phyloP scores from a whole-genome alignment of 1,140 invertebrate genomes.

The Sarcophaga peregrina region DNA sequence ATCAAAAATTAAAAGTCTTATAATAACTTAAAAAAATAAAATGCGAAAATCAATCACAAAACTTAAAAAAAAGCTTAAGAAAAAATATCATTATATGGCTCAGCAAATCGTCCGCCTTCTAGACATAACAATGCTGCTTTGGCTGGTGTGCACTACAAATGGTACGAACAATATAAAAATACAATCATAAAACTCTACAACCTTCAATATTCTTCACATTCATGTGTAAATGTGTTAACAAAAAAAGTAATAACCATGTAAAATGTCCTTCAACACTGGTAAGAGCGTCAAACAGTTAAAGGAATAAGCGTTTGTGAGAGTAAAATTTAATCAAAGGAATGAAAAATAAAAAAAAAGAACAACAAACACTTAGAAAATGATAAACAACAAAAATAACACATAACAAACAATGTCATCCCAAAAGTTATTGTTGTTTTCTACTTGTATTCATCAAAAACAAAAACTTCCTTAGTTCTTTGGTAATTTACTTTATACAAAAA shows the following conservation, averaged over 20 bases:
- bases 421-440: constrained; percentile 9
- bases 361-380: neutral
- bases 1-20: constrained; percentile 51
- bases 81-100: constrained; percentile 25
- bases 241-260: no score
- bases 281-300: neutral
- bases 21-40: constrained; percentile 47
- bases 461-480: neutral
- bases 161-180: neutral
- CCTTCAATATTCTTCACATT: neutral
- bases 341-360: neutral
- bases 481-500: constrained; percentile 10
- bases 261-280: neutral
- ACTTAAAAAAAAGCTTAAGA: constrained; percentile 32
- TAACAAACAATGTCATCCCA: neutral
- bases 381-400: neutral
- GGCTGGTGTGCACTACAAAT: neutral
- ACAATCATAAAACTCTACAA: neutral
- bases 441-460: constrained; percentile 3
- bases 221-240: no score
- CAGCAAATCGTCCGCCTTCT: neutral
- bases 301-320: no score
- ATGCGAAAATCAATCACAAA: constrained; percentile 48
- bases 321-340: no score
- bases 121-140: neutral